Percentiles rank a stretch among this genome's conserved stretches.
These are phyloP conservation scores for human (Homo sapiens) DNA, from an alignment of 2,113 vertebrate genomes.

Conservation along the genomic window GRCh38 chr9:83836001-83836500, in stretches of 20 bases:
- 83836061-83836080: background rate
- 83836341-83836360: constrained; percentile 5
- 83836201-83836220: background rate
- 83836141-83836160: background rate
- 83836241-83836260: background rate
- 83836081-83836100: background rate
- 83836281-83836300: background rate
- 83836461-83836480: background rate
- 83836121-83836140: background rate
- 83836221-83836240: background rate
- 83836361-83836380: background rate
- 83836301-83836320: background rate
- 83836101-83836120: background rate
- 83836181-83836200: background rate
- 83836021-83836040: background rate
- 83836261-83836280: background rate
- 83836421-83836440: constrained; percentile 28
- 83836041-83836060: constrained; percentile 3
- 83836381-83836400: constrained; percentile 36
- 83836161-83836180: background rate
- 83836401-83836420: background rate
- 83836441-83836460: constrained; percentile 9
- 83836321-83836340: background rate
- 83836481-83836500: background rate
- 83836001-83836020: constrained; percentile 5